A percentile compares a stretch with the other conserved stretches of the same genome.
These are phyloP conservation scores for Hylomyscus alleni DNA, from an alignment of 2,797 vertebrate species.

Conservation along the genomic window DNA sequence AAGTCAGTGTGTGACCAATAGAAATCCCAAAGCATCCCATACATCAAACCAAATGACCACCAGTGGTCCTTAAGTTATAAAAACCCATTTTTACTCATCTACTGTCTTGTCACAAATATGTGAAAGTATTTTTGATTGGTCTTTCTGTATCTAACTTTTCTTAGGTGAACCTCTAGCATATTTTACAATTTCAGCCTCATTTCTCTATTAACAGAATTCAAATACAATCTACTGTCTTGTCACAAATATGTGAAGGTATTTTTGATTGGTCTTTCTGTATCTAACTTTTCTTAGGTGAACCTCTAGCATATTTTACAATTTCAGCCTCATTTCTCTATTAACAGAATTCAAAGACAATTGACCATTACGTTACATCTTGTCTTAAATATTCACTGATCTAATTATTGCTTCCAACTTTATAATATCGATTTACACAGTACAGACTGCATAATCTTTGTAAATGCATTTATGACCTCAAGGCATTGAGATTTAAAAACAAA, in stretches of 20 bases:
- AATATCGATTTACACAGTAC: background rate
- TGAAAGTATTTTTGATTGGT: background rate
- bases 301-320: background rate
- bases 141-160: background rate
- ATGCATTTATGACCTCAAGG: background rate
- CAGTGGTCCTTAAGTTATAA: background rate
- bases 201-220: background rate
- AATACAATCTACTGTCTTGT: background rate
- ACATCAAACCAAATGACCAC: background rate
- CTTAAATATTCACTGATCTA: slow-evolving; percentile 15
- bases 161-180: background rate
- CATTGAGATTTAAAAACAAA: background rate
- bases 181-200: background rate
- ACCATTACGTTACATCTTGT: background rate
- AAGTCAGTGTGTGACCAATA: background rate
- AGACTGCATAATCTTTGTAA: background rate
- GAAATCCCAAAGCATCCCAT: background rate
- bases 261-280: background rate
- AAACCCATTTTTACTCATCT: background rate
- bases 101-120: background rate
- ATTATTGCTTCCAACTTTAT: background rate
- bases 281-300: background rate
- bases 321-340: background rate
- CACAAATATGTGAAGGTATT: background rate
- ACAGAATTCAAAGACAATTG: background rate